A percentile compares a stretch with the other conserved stretches of the same genome.
These are phyloP conservation scores for Scleropages formosus DNA, from an alignment of 2,797 vertebrate species.

Conservation along the genomic window DNA sequence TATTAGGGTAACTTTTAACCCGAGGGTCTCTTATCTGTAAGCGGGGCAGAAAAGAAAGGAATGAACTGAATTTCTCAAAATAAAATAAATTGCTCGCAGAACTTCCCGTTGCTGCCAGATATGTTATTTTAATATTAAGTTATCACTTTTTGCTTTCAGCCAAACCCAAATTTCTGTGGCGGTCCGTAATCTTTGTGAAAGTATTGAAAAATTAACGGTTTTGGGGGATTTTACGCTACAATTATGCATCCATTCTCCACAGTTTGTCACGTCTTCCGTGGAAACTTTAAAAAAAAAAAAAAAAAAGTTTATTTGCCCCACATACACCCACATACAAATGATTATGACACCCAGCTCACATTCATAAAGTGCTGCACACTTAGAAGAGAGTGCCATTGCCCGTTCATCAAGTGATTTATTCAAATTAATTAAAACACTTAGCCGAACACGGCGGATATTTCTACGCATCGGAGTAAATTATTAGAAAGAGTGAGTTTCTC, in stretches of 20 bases:
- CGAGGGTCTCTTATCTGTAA: conserved; percentile 14
- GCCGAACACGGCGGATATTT: not conserved
- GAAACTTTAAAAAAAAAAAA: conserved; percentile 12
- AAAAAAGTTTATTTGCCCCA: too few relatives aligned
- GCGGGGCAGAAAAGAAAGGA: conserved; percentile 31
- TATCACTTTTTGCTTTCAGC: conserved; percentile 44
- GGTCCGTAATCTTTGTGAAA: conserved; percentile 55
- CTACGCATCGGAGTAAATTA: not conserved
- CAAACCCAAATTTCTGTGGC: conserved; percentile 32
- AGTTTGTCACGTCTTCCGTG: conserved; percentile 39
- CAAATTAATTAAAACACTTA: conserved; percentile 12
- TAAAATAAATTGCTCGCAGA: conserved; percentile 62
- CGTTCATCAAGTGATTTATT: not conserved
- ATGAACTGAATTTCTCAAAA: conserved; percentile 41
- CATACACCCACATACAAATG: not conserved
- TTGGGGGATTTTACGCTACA: conserved; percentile 36
- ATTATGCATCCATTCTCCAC: conserved; percentile 51
- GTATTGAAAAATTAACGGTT: conserved; percentile 42
- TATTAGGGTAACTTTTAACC: conserved; percentile 26
- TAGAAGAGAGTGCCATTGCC: not conserved
- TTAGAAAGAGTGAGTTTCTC: not conserved
- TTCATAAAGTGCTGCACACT: conserved; percentile 3
- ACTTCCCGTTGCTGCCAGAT: conserved; percentile 47
- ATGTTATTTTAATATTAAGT: conserved; percentile 49
- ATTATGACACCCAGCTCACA: not conserved